Conservation (phyloP, 2,113 vertebrate species). For the Carollia perspicillata region DNA sequence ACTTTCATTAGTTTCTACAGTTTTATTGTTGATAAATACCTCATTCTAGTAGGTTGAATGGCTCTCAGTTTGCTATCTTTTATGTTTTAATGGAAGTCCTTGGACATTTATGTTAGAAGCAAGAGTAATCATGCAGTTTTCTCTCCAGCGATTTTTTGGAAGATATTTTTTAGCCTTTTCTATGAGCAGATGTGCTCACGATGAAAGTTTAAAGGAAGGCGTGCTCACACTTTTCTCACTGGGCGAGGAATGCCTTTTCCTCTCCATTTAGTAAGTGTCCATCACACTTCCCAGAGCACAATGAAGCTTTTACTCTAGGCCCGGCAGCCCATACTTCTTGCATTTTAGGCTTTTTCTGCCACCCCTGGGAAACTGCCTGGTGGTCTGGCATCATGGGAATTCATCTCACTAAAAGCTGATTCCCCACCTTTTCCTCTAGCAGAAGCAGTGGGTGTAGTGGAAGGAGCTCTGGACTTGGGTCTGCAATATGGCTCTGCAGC, state of each 20-base stretch:
- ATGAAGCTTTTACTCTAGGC: conserved; percentile 68
- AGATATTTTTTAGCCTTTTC: conserved; percentile 51
- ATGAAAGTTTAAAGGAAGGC: conserved; percentile 62
- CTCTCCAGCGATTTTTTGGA: conserved; percentile 30
- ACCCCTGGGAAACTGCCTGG: conserved; percentile 71
- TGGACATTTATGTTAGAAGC: conserved; percentile 28
- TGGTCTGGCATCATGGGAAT: conserved; percentile 68
- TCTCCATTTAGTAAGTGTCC: conserved; percentile 69
- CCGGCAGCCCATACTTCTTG: conserved; percentile 54
- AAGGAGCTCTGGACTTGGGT: conserved; percentile 4
- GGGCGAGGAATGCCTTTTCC: conserved; percentile 61
- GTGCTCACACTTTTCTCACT: background rate
- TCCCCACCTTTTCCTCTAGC: background rate
- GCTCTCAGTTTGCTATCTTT: background rate
- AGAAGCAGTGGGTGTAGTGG: background rate
- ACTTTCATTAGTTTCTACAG: conserved; percentile 22
- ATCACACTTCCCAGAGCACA: conserved; percentile 70
- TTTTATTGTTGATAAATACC: conserved; percentile 54
- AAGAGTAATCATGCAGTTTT: conserved; percentile 7
- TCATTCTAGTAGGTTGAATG: conserved; percentile 26
- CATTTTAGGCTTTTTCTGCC: conserved; percentile 71
- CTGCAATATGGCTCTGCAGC: background rate
- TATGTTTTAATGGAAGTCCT: conserved; percentile 30
- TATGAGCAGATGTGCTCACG: conserved; percentile 59
- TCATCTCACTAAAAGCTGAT: conserved; percentile 48